phyloP scores from a whole-genome alignment of 2,113 vertebrate genomes.

The Microcebus jonahi region DNA sequence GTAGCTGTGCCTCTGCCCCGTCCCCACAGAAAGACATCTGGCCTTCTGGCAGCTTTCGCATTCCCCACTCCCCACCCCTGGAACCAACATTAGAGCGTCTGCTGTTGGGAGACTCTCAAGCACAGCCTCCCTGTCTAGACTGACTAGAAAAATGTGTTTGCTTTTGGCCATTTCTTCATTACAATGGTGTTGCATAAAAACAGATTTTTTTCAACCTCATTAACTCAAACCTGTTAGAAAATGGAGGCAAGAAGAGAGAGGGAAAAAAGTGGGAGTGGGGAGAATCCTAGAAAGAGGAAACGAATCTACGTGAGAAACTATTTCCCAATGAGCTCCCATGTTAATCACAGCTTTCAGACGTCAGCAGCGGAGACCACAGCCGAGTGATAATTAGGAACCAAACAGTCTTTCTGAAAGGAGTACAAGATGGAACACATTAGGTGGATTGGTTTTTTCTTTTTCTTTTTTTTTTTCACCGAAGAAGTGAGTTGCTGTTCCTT shows the following conservation, averaged over 20 bases:
- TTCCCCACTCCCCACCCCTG: not conserved
- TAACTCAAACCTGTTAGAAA: slow-evolving; percentile 15
- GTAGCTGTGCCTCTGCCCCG: not conserved
- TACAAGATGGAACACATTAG: slow-evolving; percentile 32
- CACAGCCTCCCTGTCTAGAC: not conserved
- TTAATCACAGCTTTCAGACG: slow-evolving; percentile 59
- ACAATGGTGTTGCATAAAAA: slow-evolving; percentile 26
- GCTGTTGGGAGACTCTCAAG: not conserved
- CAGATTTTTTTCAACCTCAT: slow-evolving; percentile 8
- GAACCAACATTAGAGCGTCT: not conserved
- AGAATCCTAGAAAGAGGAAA: slow-evolving; percentile 61
- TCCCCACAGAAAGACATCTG: not conserved
- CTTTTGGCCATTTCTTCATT: slow-evolving; percentile 52
- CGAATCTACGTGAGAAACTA: slow-evolving; percentile 47
- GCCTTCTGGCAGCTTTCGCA: not conserved
- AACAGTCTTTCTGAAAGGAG: slow-evolving; percentile 39
- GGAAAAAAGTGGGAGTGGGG: not conserved
- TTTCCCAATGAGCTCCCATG: slow-evolving; percentile 18
- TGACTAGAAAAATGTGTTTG: slow-evolving; percentile 33
- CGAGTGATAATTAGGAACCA: slow-evolving; percentile 52
- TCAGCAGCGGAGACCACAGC: slow-evolving; percentile 29
- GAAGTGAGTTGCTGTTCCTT: not conserved
- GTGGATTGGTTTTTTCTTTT: not conserved
- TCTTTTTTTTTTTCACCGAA: not conserved
- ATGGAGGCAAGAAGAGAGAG: slow-evolving; percentile 4